Percentiles rank a stretch among this genome's conserved stretches.
These are phyloP conservation scores for Eublepharis macularius DNA, from an alignment of 2,113 vertebrate genomes.

Conservation along the genomic window DNA sequence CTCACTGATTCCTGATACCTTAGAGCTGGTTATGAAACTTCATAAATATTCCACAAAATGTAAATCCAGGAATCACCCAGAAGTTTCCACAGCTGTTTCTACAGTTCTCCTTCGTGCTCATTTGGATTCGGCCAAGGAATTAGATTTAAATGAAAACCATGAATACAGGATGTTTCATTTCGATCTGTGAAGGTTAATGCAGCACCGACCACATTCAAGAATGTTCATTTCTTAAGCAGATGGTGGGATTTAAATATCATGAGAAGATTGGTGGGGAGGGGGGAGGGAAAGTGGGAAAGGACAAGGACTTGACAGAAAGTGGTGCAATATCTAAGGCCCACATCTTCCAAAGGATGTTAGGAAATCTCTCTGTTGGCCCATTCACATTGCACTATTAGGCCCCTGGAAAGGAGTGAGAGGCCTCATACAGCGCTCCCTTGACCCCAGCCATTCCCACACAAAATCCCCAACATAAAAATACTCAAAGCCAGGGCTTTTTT, in stretches of 20 bases:
- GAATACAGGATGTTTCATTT: conserved; percentile 23
- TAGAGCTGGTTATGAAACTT: conserved; percentile 24
- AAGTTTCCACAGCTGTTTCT: conserved; percentile 51
- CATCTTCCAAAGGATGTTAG: neutral
- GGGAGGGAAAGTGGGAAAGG: neutral
- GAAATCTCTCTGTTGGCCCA: neutral
- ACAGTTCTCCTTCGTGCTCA: conserved; percentile 22
- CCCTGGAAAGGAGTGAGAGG: no score
- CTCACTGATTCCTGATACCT: conserved; percentile 32
- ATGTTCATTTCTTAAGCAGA: conserved; percentile 37
- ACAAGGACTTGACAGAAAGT: neutral
- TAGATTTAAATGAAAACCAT: conserved; percentile 42
- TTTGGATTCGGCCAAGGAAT: conserved; percentile 31
- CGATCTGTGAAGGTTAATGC: conserved; percentile 27
- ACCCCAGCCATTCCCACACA: neutral
- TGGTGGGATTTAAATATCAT: conserved; percentile 14
- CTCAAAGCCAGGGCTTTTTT: no score
- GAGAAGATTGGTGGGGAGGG: conserved; percentile 12
- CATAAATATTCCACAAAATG: conserved; percentile 49
- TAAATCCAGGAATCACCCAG: conserved; percentile 42
- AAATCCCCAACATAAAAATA: neutral
- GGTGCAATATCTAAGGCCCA: neutral
- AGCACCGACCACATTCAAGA: conserved; percentile 23
- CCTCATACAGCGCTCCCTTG: neutral
- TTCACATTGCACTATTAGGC: neutral